Evolutionary conservation across 2,888 invertebrate genomes (phyloP), one percentile per base, ranked within the genome.

Genomic region (Crocallis elinguaria): DNA sequence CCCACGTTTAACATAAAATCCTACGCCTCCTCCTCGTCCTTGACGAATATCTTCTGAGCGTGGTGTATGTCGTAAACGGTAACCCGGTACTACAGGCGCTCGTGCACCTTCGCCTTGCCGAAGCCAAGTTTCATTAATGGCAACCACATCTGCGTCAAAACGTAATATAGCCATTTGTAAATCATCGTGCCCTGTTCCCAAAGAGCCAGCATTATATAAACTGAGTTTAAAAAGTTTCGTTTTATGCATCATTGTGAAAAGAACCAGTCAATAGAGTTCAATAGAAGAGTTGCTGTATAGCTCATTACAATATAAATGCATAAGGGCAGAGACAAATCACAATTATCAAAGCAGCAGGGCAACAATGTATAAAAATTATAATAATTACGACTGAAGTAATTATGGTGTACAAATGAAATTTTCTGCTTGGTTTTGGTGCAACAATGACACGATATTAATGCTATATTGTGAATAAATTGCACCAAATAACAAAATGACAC

Each of bases 201-300:
- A n/a, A 2, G 46, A 48, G 1, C 46, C 46, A 2, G 46, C 46
- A 16, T 48, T 48, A 25, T 32, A 32, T 23, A 48, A 38, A 19
- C 46, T 32, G 9, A 48, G 12, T 33, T 38, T 38, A 21, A 48
- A 38, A 9, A 14, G 17, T 14, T 39, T 48, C n/a, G 9, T 23
- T 9, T 25, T 38, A 25, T 2, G 14, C 38, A 33, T 48, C 12
- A 13, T 23, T 33, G 25, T 6, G 3, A 25, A 3, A 5, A 8
- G 2, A 9, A 25, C 8, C 3, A 25, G 6, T 6, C 9, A 25
- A 2, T 25, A 6, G 25, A 2, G 25, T 25, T 4, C 3, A 25
- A 25, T 6, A 25, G 2, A 25, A 3, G 25, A 25, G 9, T 25
- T 25, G 25, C 6, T 25, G 2, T 3, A 3, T 6, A 8, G 1